These are phyloP conservation scores for Ailuropoda melanoleuca DNA, from an alignment of 2,113 vertebrate species.

Conservation along the genomic window DNA sequence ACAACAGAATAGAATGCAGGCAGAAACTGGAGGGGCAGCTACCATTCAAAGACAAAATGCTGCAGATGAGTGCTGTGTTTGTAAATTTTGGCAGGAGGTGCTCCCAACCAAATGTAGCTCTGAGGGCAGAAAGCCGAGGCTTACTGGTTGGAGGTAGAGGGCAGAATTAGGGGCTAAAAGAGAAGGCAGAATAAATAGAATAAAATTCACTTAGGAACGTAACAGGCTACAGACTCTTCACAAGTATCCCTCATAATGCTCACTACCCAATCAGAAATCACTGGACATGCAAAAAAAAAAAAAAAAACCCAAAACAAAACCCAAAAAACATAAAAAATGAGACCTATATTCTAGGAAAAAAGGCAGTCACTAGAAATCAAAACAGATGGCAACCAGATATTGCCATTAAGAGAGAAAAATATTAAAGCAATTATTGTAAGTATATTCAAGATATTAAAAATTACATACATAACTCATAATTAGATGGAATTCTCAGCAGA, in stretches of 20 bases:
- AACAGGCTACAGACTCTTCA: neutral
- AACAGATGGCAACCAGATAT: neutral
- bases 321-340: neutral
- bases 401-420: neutral
- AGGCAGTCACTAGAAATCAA: neutral
- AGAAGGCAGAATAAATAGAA: neutral
- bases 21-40: neutral
- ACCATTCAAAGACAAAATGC: neutral
- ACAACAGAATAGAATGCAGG: neutral
- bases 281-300: neutral
- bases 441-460: neutral
- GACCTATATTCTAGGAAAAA: neutral
- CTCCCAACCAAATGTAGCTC: neutral
- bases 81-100: neutral
- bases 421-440: neutral
- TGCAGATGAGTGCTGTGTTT: neutral
- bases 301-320: neutral
- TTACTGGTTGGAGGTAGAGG: neutral
- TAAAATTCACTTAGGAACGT: neutral
- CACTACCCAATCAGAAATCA: neutral
- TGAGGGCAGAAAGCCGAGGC: neutral
- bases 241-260: neutral
- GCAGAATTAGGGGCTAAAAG: neutral
- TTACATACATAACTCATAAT: neutral
- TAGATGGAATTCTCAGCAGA: neutral